Evolutionary conservation across 2,888 invertebrate species (phyloP), one percentile per base, ranked within the genome.

Genomic region (Agriopis aurantiaria): DNA sequence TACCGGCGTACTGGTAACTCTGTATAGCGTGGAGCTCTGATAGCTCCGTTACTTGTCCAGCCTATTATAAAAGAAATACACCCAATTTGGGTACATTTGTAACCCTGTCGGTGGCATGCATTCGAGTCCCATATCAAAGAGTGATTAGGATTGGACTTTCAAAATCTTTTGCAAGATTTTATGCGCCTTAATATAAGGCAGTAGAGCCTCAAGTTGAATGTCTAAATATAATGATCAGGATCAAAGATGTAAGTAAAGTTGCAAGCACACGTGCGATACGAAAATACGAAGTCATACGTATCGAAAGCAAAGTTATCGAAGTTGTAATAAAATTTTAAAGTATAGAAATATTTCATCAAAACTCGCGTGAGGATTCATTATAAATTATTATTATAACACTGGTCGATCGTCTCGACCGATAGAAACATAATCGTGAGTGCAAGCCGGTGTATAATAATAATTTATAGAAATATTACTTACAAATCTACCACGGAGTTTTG

Each of bases 51-150:
- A 17, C 53, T 40, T 52, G 53, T 56, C 66, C 65, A 43, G 49
- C 8, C n/a, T 41, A 56, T 45, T 67, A 40, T 57, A 52, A 68
- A 68, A 63, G 43, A 68, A 68, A 58, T 51, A 58, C 52, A 17
- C 52, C 51, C 58, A 58, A 68, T 68, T 68, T 68, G 49, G 55
- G 59, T 69, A 69, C 69, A 55, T 60, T 65, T 52, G 60, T 56
- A 43, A 51, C 63, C 48, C 75, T 75, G 75, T 41, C 49, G 48
- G 57, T 71, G 71, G 71, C 72, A 68, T 60, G 73, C 71, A 69
- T 65, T 65, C 60, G 60, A 40, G 51, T 49, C 72, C 73, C 71
- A 69, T 67, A 72, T 71, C 75, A 75, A 64, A 68, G 17, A 52
- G 61, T 71, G 69, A 75, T 73, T 69, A 73, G 69, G 69, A 65